A percentile compares a stretch with the other conserved stretches of the same genome.
These are phyloP conservation scores for Acridotheres tristis DNA, from an alignment of 2,797 vertebrate genomes.

Conservation along the genomic window DNA sequence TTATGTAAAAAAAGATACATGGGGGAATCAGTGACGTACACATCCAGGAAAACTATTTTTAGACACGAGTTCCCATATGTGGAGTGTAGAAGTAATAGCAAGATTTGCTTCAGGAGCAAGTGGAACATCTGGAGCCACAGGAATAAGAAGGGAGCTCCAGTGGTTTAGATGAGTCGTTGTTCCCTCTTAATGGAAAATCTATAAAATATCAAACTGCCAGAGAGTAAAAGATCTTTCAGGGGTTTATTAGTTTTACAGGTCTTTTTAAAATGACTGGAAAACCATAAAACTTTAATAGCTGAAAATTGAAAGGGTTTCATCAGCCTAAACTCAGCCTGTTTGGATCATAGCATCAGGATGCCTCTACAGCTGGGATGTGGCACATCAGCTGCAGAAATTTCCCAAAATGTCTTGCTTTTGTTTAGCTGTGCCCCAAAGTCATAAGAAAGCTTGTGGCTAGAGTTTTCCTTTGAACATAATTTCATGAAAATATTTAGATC, in stretches of 20 bases:
- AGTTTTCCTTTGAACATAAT: background rate
- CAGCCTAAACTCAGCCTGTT: background rate
- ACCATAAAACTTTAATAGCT: conserved; percentile 13
- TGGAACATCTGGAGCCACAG: background rate
- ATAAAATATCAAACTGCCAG: conserved; percentile 34
- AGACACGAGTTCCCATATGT: background rate
- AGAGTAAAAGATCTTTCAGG: background rate
- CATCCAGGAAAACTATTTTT: background rate
- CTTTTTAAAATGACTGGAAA: conserved; percentile 52
- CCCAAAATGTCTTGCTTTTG: background rate
- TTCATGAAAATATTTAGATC: background rate
- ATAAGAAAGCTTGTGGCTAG: background rate
- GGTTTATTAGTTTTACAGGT: conserved; percentile 32
- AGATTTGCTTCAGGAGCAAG: background rate
- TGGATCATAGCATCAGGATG: background rate
- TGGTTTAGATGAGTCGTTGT: conserved; percentile 6
- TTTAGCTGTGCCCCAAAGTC: background rate
- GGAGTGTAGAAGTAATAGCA: background rate
- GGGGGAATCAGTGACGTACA: fast-evolving
- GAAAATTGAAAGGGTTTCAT: conserved; percentile 20
- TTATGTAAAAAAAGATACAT: background rate
- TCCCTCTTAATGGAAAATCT: conserved; percentile 38
- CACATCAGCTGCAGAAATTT: background rate
- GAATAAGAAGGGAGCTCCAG: background rate
- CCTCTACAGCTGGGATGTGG: background rate